A percentile compares a stretch with the other conserved stretches of the same genome.
These are phyloP conservation scores for Scaptomyza polygonia DNA, from an alignment of 2,888 invertebrate species.

Conservation along the genomic window DNA sequence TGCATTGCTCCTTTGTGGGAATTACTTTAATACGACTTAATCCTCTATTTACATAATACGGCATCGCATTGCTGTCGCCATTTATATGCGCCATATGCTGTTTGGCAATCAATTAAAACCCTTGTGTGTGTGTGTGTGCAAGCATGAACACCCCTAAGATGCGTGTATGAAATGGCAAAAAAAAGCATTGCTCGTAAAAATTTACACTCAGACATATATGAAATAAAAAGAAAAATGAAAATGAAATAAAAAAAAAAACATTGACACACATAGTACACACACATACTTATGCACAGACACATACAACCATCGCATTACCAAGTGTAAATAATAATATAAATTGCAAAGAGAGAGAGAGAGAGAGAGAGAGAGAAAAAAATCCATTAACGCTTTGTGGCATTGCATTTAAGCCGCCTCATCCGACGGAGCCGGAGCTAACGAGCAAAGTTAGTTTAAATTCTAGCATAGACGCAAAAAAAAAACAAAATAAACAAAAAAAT, in stretches of 20 bases:
- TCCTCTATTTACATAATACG: slow-evolving; percentile 42
- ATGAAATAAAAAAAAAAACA: slow-evolving; percentile 11
- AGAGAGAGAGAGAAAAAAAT: slow-evolving; percentile 56
- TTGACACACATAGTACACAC: slow-evolving; percentile 35
- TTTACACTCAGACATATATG: slow-evolving; percentile 55
- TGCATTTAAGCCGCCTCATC: slow-evolving; percentile 71
- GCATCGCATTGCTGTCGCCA: not conserved
- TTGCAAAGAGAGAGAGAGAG: slow-evolving; percentile 46
- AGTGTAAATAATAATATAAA: slow-evolving; percentile 78
- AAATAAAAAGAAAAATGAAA: not conserved
- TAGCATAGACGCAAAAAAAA: slow-evolving; percentile 48
- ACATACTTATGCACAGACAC: slow-evolving; percentile 16
- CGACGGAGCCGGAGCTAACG: slow-evolving; percentile 50
- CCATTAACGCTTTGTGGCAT: slow-evolving; percentile 80
- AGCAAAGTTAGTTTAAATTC: slow-evolving; percentile 80
- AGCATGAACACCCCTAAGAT: slow-evolving; percentile 49
- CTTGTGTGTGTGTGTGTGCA: slow-evolving; percentile 9
- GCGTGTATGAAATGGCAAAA: slow-evolving; percentile 33
- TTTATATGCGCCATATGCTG: slow-evolving; percentile 45
- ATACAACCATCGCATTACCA: slow-evolving; percentile 56
- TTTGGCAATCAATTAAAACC: slow-evolving; percentile 61
- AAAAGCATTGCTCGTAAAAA: slow-evolving; percentile 49
- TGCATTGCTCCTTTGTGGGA: not conserved
- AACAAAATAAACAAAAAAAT: slow-evolving; percentile 19
- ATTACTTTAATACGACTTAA: slow-evolving; percentile 31